Evolutionary conservation across 1,140 invertebrate species (phyloP).

Genomic region (Heliothis subflexa): DNA sequence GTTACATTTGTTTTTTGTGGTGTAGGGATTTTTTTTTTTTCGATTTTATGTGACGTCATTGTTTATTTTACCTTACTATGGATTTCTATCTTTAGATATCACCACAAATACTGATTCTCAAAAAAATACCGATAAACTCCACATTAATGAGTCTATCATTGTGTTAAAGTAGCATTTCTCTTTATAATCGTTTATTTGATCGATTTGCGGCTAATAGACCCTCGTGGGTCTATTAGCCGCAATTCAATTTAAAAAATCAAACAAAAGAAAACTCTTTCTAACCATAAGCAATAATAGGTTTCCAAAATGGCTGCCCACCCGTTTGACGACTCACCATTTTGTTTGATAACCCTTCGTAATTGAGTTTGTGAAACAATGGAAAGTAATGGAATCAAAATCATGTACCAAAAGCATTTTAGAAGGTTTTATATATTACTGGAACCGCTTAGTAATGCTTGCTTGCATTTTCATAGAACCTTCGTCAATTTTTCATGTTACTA

Average conservation of each 20-base stretch:
- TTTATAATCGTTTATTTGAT: too few relatives aligned
- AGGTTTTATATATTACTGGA: slow-evolving; percentile 11
- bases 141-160: too few relatives aligned
- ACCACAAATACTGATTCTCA: too few relatives aligned
- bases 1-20: not conserved
- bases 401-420: slow-evolving; percentile 21
- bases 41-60: too few relatives aligned
- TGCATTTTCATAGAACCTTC: not conserved
- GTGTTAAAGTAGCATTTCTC: too few relatives aligned
- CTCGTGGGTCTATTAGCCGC: too few relatives aligned
- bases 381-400: slow-evolving; percentile 22
- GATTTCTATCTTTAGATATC: too few relatives aligned
- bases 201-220: too few relatives aligned
- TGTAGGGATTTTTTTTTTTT: too few relatives aligned
- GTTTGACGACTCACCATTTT: not conserved
- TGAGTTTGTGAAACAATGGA: slow-evolving; percentile 25
- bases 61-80: too few relatives aligned
- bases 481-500: not conserved
- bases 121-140: too few relatives aligned
- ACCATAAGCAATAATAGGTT: slow-evolving; percentile 6
- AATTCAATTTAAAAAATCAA: not conserved
- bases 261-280: not conserved
- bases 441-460: slow-evolving; percentile 3
- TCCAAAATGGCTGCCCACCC: slow-evolving; percentile 20
- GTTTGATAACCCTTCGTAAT: slow-evolving; percentile 18